These are phyloP conservation scores for Onychomys arenicola DNA, from an alignment of 2,797 vertebrate genomes.

Conservation along the genomic window DNA sequence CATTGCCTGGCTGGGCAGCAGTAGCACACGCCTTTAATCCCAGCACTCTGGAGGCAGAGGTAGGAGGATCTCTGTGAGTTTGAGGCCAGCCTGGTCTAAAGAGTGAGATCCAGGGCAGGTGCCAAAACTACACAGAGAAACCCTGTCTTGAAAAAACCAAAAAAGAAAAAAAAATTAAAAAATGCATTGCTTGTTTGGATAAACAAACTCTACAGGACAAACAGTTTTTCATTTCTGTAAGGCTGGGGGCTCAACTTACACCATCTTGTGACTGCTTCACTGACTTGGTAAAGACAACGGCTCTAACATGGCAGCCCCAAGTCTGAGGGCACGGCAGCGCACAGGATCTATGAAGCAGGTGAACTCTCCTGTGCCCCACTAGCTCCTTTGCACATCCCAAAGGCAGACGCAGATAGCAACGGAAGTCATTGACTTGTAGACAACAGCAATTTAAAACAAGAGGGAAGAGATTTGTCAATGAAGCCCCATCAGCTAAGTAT, in stretches of 20 bases:
- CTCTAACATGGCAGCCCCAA: rapidly evolving
- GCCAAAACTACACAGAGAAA: too few species aligned
- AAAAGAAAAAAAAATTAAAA: constrained; percentile 67
- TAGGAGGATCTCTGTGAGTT: too few species aligned
- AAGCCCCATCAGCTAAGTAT: not conserved
- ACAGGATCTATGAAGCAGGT: rapidly evolving
- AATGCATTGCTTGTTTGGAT: constrained; percentile 48
- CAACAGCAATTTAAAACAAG: not conserved
- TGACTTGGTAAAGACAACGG: not conserved
- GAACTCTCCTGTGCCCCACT: rapidly evolving
- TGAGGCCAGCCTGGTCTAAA: too few species aligned
- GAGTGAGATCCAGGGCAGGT: too few species aligned
- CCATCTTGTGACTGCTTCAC: not conserved
- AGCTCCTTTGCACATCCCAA: not conserved
- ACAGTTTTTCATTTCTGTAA: constrained; percentile 42
- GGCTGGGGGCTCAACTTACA: not conserved
- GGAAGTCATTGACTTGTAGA: not conserved
- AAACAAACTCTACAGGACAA: not conserved
- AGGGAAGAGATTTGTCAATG: not conserved
- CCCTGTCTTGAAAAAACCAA: too few species aligned
- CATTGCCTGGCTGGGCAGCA: not conserved
- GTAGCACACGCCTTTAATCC: too few species aligned
- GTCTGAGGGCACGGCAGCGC: too few species aligned
- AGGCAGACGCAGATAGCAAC: not conserved
- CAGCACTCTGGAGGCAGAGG: too few species aligned